A percentile compares a stretch with the other conserved stretches of the same genome.
These are phyloP conservation scores for Andrena haemorrhoa DNA, from an alignment of 2,888 invertebrate genomes.

Conservation along the genomic window DNA sequence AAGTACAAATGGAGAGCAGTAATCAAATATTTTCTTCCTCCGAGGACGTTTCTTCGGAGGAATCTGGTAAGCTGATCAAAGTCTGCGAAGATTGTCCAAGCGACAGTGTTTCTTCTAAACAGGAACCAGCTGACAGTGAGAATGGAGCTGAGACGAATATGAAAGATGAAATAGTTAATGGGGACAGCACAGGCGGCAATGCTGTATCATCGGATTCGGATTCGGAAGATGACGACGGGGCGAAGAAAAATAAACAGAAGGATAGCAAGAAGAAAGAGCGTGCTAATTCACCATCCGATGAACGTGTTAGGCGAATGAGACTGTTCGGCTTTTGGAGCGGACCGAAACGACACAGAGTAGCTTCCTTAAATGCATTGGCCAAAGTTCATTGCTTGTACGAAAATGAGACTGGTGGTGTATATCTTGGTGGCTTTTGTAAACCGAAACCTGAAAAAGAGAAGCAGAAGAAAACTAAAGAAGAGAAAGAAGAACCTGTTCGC, in stretches of 20 bases:
- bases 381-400: constrained; percentile 97
- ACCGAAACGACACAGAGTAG: constrained; percentile 94
- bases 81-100: constrained; percentile 66
- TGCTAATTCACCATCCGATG: constrained; percentile 77
- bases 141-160: constrained; percentile 69
- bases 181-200: constrained; percentile 54
- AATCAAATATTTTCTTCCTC: constrained; percentile 63
- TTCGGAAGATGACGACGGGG: constrained; percentile 62
- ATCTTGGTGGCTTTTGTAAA: constrained; percentile 86
- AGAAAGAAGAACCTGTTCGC: constrained; percentile 64
- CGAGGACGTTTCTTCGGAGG: constrained; percentile 70
- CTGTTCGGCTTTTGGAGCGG: constrained; percentile 90
- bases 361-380: constrained; percentile 94
- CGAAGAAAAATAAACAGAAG: constrained; percentile 48
- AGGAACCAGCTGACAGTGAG: constrained; percentile 70
- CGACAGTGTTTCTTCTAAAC: constrained; percentile 63
- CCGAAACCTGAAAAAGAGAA: constrained; percentile 85
- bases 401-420: constrained; percentile 92
- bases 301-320: constrained; percentile 86
- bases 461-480: constrained; percentile 71
- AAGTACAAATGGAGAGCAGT: constrained; percentile 71
- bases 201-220: constrained; percentile 58
- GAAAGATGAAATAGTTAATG: constrained; percentile 73
- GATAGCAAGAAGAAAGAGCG: constrained; percentile 72
- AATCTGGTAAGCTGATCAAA: constrained; percentile 76